Base-by-base conservation (phyloP, 2,888 invertebrate species). In the Julus scandinavius region DNA sequence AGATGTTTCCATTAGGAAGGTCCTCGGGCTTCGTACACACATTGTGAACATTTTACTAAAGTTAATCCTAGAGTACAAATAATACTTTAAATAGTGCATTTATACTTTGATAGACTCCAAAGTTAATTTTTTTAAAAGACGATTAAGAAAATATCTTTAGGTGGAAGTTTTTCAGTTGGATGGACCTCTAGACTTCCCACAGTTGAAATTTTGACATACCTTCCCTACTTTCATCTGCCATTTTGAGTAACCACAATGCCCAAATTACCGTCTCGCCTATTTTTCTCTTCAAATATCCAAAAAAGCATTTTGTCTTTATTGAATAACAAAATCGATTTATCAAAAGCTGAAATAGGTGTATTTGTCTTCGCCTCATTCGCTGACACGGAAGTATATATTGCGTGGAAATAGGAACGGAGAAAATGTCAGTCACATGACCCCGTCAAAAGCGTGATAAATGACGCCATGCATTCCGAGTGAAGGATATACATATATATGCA, bases 391-490 rank as follows among this genome's bases (percentile, higher is more conserved):
- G 54, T 54, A 9, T 15, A 54, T 15, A 15, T 2, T 54, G 54
- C 54, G 7, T 54, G 15, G 15, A 6, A 54, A 54, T 54, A 54
- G 7, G 54, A 54, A 54, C 54, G 54, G 15, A 54, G 15, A 54
- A 54, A 63, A 63, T 63, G 20, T n/a, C 63, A 63, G 63, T 63
- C 63, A 63, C 63, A 63, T 63, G 63, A 63, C 63, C 63, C 63
- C 63, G 63, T 63, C 63, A 63, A 63, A n/a, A n/a, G n/a, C n/a
- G n/a, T n/a, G n/a, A n/a, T n/a, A n/a, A n/a, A n/a, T n/a, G n/a
- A n/a, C n/a, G n/a, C n/a, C n/a, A n/a, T n/a, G n/a, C n/a, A n/a
- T n/a, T n/a, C n/a, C n/a, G n/a, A n/a, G n/a, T n/a, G n/a, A n/a
- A n/a, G n/a, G n/a, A n/a, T n/a, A n/a, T n/a, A n/a, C n/a, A n/a